A percentile compares a stretch with the other conserved stretches of the same genome.
Conservation (phyloP, 2,888 invertebrate genomes). For the Plebejus argus region DNA sequence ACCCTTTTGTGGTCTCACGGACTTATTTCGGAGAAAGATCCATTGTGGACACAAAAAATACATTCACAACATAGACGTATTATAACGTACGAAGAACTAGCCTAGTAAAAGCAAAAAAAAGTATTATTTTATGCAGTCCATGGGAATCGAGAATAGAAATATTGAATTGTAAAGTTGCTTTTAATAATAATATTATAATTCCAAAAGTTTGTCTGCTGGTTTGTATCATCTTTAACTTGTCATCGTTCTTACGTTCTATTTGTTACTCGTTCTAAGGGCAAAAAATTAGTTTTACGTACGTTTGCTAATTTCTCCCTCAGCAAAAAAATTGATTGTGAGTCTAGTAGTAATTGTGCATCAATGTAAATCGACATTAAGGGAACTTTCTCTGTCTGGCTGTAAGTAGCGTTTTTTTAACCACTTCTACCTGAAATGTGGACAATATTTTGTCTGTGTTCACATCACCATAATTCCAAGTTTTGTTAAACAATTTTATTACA, state of each 20-base stretch:
- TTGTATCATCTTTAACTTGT: no score
- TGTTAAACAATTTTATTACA: background rate
- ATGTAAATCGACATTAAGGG: background rate
- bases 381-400: conserved; percentile 58
- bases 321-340: background rate
- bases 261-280: no score
- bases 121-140: no score
- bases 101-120: background rate
- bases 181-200: no score
- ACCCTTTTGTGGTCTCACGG: conserved; percentile 67
- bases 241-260: no score
- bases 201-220: no score
- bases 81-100: background rate
- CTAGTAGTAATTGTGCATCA: background rate
- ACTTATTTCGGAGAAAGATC: conserved; percentile 61
- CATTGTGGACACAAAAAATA: conserved; percentile 52
- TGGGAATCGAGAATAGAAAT: no score
- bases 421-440: conserved; percentile 47
- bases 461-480: background rate
- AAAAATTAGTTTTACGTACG: background rate
- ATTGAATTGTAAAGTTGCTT: no score
- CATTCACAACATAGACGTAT: conserved; percentile 7
- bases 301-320: background rate
- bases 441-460: conserved; percentile 13
- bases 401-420: conserved; percentile 45